Evolutionary conservation across 2,888 invertebrate genomes (phyloP), one percentile per base, ranked within the genome.

Genomic region (Drosophila sordidula): DNA sequence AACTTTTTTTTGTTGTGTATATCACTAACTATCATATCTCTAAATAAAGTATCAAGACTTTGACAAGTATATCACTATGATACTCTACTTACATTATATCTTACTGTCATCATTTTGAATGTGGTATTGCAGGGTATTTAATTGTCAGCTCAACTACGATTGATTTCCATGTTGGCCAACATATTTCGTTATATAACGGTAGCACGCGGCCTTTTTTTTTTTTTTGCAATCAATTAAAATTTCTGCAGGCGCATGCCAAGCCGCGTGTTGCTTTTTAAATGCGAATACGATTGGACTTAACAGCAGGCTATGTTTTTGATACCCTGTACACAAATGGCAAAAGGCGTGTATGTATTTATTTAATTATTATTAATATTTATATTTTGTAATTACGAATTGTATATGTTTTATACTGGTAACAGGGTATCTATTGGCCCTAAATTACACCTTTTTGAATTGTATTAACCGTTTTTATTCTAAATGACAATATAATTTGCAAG

Each of bases 141-240:
- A 54, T 42, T 65, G 70, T 75, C 49, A 38, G 18, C 46, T 47
- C 25, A n/a, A 55, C 16, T 25, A 41, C 45, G 47, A 56, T 70
- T 34, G 18, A 44, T 49, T 49, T 52, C 14, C 38, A 32, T 41
- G 32, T 54, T 54, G 11, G 39, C 45, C 34, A 55, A 16, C 39
- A 26, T 44, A 42, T 26, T 45, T 45, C 26, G 36, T 69, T 72
- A 69, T 71, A 57, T 61, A 51, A 66, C 36, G 39, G 11, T 18
- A 51, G 74, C 85, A 74, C 74, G 57, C 62, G 85, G 79, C 42
- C 42, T 44, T 29, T n/a, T 32, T 52, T 44, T n/a, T n/a, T 69
- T 64, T 52, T 44, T 6, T 41, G 78, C 73, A 42, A 84, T 80
- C 84, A 68, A 80, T 84, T 70, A 62, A 38, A 54, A 45, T 67